phyloP scores from a whole-genome alignment of 1,140 invertebrate species.

The Chlorops oryzae region DNA sequence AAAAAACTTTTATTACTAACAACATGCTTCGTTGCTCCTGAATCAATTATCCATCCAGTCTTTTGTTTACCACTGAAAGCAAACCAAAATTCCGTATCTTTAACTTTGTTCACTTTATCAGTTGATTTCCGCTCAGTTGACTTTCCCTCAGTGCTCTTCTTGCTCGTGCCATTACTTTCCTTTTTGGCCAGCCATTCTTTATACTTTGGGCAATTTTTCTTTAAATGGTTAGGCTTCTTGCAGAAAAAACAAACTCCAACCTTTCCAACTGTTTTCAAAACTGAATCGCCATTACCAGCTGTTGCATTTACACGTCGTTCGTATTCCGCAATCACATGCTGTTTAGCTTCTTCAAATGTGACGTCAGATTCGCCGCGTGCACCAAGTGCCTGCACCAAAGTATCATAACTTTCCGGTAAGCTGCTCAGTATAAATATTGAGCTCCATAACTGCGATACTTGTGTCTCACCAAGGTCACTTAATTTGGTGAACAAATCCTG shows the following conservation, averaged over 20 bases:
- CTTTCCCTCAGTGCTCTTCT: background rate
- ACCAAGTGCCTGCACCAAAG: background rate
- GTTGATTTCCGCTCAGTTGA: background rate
- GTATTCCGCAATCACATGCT: conserved; percentile 2
- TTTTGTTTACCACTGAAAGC: background rate
- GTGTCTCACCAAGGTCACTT: background rate
- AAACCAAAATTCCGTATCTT: background rate
- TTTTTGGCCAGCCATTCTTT: conserved; percentile 6
- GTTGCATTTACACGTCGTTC: background rate
- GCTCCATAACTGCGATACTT: background rate
- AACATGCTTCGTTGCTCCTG: background rate
- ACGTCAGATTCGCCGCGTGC: background rate
- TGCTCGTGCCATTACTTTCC: background rate
- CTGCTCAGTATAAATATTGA: conserved; percentile 4
- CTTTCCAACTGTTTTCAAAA: background rate
- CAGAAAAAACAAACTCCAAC: background rate
- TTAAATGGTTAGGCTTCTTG: background rate
- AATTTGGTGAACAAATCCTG: conserved; percentile 5
- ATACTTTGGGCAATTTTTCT: background rate
- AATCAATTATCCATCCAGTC: background rate
- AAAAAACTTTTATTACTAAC: conserved; percentile 4
- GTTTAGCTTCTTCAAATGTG: conserved; percentile 1
- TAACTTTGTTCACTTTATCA: background rate
- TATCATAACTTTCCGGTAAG: conserved; percentile 8
- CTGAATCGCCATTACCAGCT: background rate